Evolutionary conservation across 2,888 invertebrate species (phyloP), one percentile per base, ranked within the genome.

Genomic region (Julus scandinavius): DNA sequence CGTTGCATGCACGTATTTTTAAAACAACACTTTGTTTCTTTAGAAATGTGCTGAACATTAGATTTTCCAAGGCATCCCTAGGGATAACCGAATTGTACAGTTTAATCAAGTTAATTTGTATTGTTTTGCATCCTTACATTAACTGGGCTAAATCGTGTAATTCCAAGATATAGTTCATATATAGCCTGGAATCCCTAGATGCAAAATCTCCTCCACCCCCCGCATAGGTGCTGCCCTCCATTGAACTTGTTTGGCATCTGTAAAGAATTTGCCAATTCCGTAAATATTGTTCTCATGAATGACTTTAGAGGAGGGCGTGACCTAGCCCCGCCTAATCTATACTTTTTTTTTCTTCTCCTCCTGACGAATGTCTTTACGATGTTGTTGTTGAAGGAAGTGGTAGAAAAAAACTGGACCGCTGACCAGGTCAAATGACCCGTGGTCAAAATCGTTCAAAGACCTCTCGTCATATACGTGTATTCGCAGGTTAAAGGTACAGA

Each of bases 401-500:
- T 20, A 20, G 20, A 63, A 29, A 72, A 72, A 72, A 72, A 72
- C 72, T 72, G 29, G 72, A 72, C 72, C 72, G 72, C 72, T 72
- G 72, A 72, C 72, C 72, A 72, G 72, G 72, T 72, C 72, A 72
- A 72, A 72, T 72, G 72, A 72, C 72, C 72, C 72, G 72, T 72
- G 72, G 72, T 29, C 72, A 72, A 9, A 72, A 72, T 72, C 72
- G 72, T 72, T 72, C 72, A 72, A 72, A 72, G 72, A 72, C 72
- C 72, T 72, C 72, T 72, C n/a, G 29, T 29, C 72, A 72, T 29
- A 29, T 29, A 29, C 29, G 29, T 29, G 29, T 29, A 29, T 29
- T 5, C 63, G 63, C 6, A 20, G 63, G 63, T 63, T 20, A 63
- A 20, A 20, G 72, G 72, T 72, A n/a, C 29, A 72, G 72, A 72